A percentile compares a stretch with the other conserved stretches of the same genome.
These are phyloP conservation scores for Sebastes variabilis DNA, from an alignment of 2,797 vertebrate genomes.

Conservation along the genomic window DNA sequence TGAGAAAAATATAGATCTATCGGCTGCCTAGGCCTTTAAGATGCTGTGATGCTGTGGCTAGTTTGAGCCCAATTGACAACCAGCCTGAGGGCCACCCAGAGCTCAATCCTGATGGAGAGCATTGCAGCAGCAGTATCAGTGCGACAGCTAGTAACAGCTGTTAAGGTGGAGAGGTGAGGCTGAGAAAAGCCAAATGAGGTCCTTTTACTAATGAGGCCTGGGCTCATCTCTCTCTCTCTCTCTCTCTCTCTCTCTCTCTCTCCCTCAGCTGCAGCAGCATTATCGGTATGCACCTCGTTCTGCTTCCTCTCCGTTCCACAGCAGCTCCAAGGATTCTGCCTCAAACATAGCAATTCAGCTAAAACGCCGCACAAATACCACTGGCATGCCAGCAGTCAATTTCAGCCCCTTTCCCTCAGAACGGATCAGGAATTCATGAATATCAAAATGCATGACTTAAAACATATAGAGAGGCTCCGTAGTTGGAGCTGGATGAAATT, in stretches of 20 bases:
- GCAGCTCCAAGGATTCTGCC: conserved; percentile 67
- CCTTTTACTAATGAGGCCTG: conserved; percentile 74
- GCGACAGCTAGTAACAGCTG: conserved; percentile 70
- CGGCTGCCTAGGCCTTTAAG: not conserved
- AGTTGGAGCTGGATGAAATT: conserved; percentile 10
- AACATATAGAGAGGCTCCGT: conserved; percentile 27
- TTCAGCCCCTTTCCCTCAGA: conserved; percentile 37
- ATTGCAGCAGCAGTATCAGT: conserved; percentile 22
- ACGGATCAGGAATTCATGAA: conserved; percentile 66
- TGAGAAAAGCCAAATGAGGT: conserved; percentile 71
- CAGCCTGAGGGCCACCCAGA: conserved; percentile 30
- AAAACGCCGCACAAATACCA: conserved; percentile 60
- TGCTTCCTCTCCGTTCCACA: conserved; percentile 64
- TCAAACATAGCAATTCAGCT: conserved; percentile 68
- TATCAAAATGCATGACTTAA: conserved; percentile 51
- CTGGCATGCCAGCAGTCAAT: conserved; percentile 54
- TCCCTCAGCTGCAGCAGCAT: conserved; percentile 66
- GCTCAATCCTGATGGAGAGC: conserved; percentile 18
- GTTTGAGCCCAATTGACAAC: conserved; percentile 28
- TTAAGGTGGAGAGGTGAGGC: conserved; percentile 72
- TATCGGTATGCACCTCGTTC: conserved; percentile 75
- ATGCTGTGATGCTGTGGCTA: not conserved
- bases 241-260: not conserved
- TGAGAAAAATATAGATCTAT: conserved; percentile 1
- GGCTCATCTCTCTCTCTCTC: conserved; percentile 19